Evolutionary conservation across 1,140 invertebrate genomes (phyloP), one percentile per base, ranked within the genome.

Genomic region (Hycleus cichorii): DNA sequence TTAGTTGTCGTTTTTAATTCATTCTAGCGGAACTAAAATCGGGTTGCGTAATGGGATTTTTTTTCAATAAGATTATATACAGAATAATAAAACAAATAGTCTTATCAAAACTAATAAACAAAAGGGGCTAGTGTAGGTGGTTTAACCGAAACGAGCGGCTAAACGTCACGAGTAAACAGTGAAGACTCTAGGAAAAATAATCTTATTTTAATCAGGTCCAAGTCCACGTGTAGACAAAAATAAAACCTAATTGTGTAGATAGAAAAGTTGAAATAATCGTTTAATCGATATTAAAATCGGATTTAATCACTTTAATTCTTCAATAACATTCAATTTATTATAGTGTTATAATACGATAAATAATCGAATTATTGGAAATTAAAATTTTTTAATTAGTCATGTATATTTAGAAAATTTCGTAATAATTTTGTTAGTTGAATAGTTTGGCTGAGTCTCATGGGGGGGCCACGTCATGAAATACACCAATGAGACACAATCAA

Each of bases 1-100:
- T 64, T 58, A 56, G 59, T 65, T 48, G 57, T 51, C 54, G 51
- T 53, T 57, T 45, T 62, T 58, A 58, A 49, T 49, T 48, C 57
- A 60, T 63, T 67, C 52, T 65, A 63, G 60, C 65, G 65, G 65
- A 67, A 67, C 65, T 47, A 49, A 27, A 65, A 52, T 58, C 39
- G 50, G 59, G 46, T 67, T 65, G 60, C 60, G 59, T 61, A 67
- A 67, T 60, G 18, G 18, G 18, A 18, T 18, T 18, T 18, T 18
- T 12, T 18, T 18, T 18, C 18, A 18, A 18, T 18, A 18, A 32
- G 7, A 32, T 5, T 3, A 3, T 32, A 32, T 3, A 32, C 18
- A 18, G 18, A 18, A 18, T 32, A 57, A 49, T 39, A 50, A 32
- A 32, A 40, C 39, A 45, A 49, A 57, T 53, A 24, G 43, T 10